Percentiles rank a stretch among this genome's conserved stretches.
phyloP scores from a whole-genome alignment of 2,888 invertebrate species.

The Acleris literana region DNA sequence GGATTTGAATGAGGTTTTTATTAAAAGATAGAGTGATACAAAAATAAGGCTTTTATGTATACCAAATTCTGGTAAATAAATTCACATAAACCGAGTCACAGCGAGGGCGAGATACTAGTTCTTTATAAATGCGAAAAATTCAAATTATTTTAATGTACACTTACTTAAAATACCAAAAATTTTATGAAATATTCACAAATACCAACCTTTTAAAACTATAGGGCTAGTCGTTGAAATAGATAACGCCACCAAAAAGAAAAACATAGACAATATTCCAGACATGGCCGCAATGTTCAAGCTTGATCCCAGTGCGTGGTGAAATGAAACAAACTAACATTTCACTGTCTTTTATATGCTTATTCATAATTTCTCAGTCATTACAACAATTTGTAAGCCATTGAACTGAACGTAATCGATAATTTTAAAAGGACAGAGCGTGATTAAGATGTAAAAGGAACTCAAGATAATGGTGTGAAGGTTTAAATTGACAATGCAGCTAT shows the following conservation, averaged over 20 bases:
- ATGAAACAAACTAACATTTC: slow-evolving; percentile 34
- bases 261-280: slow-evolving; percentile 18
- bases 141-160: too few relatives aligned
- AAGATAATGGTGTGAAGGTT: not conserved
- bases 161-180: too few relatives aligned
- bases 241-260: slow-evolving; percentile 38
- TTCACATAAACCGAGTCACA: too few relatives aligned
- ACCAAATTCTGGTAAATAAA: too few relatives aligned
- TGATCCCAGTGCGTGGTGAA: slow-evolving; percentile 19
- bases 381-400: slow-evolving; percentile 39
- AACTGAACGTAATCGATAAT: slow-evolving; percentile 18
- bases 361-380: slow-evolving; percentile 42
- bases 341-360: slow-evolving; percentile 41
- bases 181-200: too few relatives aligned
- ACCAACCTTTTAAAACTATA: slow-evolving; percentile 60
- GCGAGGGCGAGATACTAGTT: too few relatives aligned
- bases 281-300: slow-evolving; percentile 17
- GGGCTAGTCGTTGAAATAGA: slow-evolving; percentile 47
- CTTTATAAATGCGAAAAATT: too few relatives aligned
- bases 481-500: not conserved
- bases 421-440: not conserved
- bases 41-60: too few relatives aligned
- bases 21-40: too few relatives aligned
- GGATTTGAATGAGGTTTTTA: too few relatives aligned
- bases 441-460: not conserved